phyloP scores from a whole-genome alignment of 2,113 vertebrate species.

The Tylochromis polylepis region DNA sequence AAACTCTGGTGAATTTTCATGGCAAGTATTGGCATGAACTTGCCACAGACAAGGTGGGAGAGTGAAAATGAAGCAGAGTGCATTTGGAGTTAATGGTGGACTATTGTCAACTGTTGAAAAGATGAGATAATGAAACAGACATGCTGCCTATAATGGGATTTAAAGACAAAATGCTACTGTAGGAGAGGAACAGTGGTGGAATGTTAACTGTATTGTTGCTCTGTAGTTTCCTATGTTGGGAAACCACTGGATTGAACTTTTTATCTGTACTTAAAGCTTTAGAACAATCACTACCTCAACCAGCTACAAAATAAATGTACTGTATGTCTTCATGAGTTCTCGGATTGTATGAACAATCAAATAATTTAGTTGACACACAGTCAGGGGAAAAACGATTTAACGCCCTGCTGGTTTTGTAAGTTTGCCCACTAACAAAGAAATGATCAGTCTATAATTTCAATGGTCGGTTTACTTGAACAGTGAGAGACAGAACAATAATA shows the following conservation, averaged over 20 bases:
- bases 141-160: neutral
- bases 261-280: no score
- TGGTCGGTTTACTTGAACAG: neutral
- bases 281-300: neutral
- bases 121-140: neutral
- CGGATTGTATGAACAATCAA: neutral
- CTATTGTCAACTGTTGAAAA: neutral
- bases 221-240: neutral
- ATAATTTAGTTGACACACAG: neutral
- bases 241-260: neutral
- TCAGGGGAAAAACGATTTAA: neutral
- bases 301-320: neutral
- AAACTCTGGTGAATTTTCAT: neutral
- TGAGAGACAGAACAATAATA: neutral
- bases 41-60: neutral
- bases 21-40: neutral
- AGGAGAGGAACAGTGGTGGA: accelerated
- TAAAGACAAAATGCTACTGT: neutral
- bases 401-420: neutral
- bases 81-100: neutral
- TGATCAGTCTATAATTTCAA: neutral
- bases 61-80: neutral
- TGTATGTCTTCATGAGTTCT: neutral
- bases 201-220: neutral
- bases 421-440: neutral